Conservation (phyloP, 2,797 vertebrate species). For the Pseudotriccus pelzelni region DNA sequence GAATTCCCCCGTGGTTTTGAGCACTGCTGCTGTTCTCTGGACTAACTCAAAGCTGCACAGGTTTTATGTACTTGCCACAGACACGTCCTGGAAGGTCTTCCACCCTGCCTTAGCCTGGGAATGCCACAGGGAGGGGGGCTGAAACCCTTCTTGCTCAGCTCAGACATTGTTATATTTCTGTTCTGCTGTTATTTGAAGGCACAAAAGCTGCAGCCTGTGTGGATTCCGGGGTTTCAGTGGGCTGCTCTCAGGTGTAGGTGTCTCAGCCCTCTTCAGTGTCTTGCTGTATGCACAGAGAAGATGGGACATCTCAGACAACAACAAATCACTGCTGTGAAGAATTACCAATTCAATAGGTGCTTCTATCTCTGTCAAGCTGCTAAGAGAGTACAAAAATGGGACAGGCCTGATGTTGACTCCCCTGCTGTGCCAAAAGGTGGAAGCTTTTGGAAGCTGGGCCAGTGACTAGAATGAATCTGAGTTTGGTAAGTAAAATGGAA, state of each 20-base stretch:
- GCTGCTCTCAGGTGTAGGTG: not conserved
- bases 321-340: not conserved
- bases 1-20: not conserved
- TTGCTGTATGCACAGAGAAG: not conserved
- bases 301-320: not conserved
- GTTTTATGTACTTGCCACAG: not conserved
- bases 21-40: not conserved
- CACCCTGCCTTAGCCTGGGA: not conserved
- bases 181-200: not conserved
- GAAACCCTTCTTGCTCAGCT: not conserved
- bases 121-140: accelerated
- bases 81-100: not conserved
- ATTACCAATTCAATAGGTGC: not conserved
- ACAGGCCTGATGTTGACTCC: not conserved
- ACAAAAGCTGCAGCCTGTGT: not conserved
- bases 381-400: not conserved
- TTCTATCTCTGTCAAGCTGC: not conserved
- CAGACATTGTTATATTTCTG: not conserved
- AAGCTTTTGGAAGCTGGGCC: not conserved
- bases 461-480: not conserved
- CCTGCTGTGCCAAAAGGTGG: not conserved
- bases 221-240: not conserved
- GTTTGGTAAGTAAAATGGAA: slow-evolving; percentile 28
- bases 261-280: not conserved
- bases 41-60: not conserved